Base-by-base conservation (phyloP, 1,140 invertebrate genomes). In the Hydropsyche tenuis region DNA sequence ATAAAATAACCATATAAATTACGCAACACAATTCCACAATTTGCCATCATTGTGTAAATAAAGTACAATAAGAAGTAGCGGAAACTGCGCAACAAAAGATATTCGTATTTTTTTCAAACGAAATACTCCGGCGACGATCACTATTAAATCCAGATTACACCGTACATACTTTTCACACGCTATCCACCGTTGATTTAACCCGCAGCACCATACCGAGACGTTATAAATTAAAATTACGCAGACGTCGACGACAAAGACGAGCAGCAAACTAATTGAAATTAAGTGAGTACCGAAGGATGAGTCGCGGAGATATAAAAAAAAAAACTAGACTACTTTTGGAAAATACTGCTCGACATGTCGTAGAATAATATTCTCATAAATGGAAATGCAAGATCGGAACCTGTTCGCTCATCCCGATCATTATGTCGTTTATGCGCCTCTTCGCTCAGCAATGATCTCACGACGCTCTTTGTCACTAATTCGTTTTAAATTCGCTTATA, bases 331-430 rank as follows among this genome's bases (percentile, higher is more conserved):
- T n/a, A n/a, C n/a, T n/a, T n/a, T n/a, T n/a, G 20, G 2, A 22
- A 12, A 37, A 9, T 3, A 37, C 30, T 37, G 3, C 30, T 37
- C 3, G 23, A 60, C 2, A 25, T 25, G 14, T 60, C 4, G 2
- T 14, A 60, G 7, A 25, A 25, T 37, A 25, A 60, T 60, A 60
- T 60, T 60, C 14, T 25, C 56, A 12, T 60, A 60, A 25, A 60
- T 22, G 56, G 56, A 60, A 9, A 5, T 18, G 56, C 23, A 12
- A 20, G 22, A 22, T 5, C 18, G 22, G 14, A 16, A 60, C 56
- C 56, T 60, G 56, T 60, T 60, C 23, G 23, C 23, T 60, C 56
- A 60, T 60, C 56, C 23, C 56, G 22, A 25, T 60, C 56, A 60
- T 60, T 60, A 60, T 60, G 23, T 25, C 56, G 23, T 60, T 60